Conservation (phyloP, 2,888 invertebrate species). For the Caenorhabditis doughertyi region DNA sequence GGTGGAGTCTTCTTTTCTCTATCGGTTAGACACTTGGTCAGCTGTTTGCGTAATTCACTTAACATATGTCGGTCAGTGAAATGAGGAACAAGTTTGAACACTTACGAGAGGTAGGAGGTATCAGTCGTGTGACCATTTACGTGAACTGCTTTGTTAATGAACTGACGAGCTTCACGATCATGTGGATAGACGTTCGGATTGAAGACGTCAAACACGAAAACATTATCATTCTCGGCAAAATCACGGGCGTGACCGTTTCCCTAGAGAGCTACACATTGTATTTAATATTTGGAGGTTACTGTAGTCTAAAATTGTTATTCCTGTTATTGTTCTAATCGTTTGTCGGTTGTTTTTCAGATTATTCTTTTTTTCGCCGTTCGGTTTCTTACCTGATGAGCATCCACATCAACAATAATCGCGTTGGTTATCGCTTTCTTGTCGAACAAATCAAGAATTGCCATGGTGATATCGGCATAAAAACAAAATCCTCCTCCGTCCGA, state of each 20-base stretch:
- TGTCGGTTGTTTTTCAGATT: background rate
- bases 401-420: slow-evolving; percentile 92
- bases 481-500: slow-evolving; percentile 91
- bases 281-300: background rate
- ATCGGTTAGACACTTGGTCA: slow-evolving; percentile 47
- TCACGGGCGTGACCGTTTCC: slow-evolving; percentile 93
- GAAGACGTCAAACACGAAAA: slow-evolving; percentile 91
- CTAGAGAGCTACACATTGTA: slow-evolving; percentile 84
- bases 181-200: slow-evolving; percentile 56
- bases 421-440: slow-evolving; percentile 83
- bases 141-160: slow-evolving; percentile 56
- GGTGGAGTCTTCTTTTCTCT: slow-evolving; percentile 34
- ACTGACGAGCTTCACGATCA: slow-evolving; percentile 61
- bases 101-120: slow-evolving; percentile 50
- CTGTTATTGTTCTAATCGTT: background rate
- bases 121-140: slow-evolving; percentile 52
- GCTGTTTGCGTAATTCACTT: slow-evolving; percentile 46
- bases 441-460: slow-evolving; percentile 88
- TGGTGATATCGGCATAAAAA: slow-evolving; percentile 90
- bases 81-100: background rate
- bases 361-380: background rate
- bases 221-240: slow-evolving; percentile 87
- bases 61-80: slow-evolving; percentile 32
- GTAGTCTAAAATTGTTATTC: background rate
- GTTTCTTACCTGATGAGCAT: slow-evolving; percentile 90